phyloP scores from a whole-genome alignment of 2,113 vertebrate genomes.

The Megaceryle torquata region DNA sequence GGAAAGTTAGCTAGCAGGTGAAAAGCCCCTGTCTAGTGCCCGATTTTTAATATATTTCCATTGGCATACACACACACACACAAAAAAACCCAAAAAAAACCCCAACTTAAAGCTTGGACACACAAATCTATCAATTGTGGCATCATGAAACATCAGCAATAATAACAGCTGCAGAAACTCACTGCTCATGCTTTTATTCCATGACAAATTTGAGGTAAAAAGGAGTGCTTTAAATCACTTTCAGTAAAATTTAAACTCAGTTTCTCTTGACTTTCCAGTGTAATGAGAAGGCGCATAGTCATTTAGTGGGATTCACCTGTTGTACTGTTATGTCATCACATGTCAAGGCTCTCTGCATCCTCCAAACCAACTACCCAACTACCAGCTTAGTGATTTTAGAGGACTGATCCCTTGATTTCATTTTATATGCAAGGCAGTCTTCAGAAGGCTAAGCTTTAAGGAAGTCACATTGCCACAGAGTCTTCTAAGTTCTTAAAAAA shows the following conservation, averaged over 20 bases:
- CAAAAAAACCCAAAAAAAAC: not conserved
- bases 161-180: not conserved
- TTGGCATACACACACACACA: not conserved
- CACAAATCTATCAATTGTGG: not conserved
- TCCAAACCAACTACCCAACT: not conserved
- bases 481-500: not conserved
- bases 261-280: not conserved
- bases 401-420: not conserved
- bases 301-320: not conserved
- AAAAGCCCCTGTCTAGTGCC: not conserved
- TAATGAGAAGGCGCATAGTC: not conserved
- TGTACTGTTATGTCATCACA: not conserved
- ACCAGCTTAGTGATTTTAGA: not conserved
- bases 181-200: not conserved
- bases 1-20: not conserved
- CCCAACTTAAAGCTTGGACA: not conserved
- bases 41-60: not conserved
- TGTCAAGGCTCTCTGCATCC: accelerated
- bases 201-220: not conserved
- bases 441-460: not conserved
- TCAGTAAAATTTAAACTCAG: not conserved
- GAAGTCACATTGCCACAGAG: not conserved
- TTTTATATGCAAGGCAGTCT: not conserved
- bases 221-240: not conserved
- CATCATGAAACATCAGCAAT: not conserved